Evolutionary conservation across 2,113 vertebrate species (phyloP), one percentile per base, ranked within the genome.

Genomic region (Hipposideros armiger): DNA sequence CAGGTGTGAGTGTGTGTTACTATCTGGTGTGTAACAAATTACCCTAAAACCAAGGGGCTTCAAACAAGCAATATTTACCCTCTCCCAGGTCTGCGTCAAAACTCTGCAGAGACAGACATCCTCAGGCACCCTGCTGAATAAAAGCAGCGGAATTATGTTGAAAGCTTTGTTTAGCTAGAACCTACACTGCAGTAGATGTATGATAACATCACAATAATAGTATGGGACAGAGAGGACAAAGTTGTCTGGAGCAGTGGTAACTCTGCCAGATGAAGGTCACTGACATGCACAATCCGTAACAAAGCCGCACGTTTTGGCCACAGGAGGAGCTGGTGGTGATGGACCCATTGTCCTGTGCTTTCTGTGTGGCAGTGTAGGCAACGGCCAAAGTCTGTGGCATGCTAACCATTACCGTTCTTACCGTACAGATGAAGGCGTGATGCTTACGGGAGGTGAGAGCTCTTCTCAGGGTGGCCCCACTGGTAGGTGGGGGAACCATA

Each of bases 321-420:
- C 24, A 36, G 22, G 40, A 13, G 50, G 11, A 5, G 58, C 8
- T 4, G 0, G 7, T 22, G 7, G 28, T 5, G 20, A 14, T 6
- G 2, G n/a, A 40, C 24, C 4, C 11, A 3, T 7, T 6, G 4
- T 1, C 56, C 42, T 4, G 28, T 4, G 32, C 2, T 11, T 54
- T 11, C 9, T 32, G 3, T 40, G 1, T 24, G 30, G 45, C 9
- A 24, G 3, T 40, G 1, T 24, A n/a, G 45, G 14, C 13, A 40
- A 58, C 26, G 11, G 36, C 36, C 47, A 2, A 16, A 20, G 19
- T 20, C 7, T 7, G 4, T 9, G 3, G 0, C 6, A 1, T 7
- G 26, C 30, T 16, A 11, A 3, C 19, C 22, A 7, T 9, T 2
- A 22, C 7, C 13, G 1, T n/a, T 52, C 20, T 10, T 5, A 3